phyloP scores from a whole-genome alignment of 2,888 invertebrate species.

The Hemaris fuciformis region DNA sequence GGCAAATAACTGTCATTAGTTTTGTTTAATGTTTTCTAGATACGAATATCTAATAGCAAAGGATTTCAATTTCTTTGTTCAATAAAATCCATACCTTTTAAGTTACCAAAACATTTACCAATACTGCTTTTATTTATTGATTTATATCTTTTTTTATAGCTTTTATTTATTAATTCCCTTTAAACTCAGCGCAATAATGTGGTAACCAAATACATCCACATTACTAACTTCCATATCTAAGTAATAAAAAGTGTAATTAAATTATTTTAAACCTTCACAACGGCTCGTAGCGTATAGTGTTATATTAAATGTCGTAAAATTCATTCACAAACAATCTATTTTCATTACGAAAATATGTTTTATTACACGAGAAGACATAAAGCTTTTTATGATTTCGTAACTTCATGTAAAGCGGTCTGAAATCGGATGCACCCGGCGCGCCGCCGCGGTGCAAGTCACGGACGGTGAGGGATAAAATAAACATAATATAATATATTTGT shows the following conservation, averaged over 20 bases:
- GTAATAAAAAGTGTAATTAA: background rate
- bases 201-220: no score
- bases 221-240: background rate
- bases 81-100: no score
- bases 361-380: conserved; percentile 6
- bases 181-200: no score
- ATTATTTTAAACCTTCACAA: background rate
- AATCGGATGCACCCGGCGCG: conserved; percentile 14
- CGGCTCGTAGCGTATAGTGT: background rate
- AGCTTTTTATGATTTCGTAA: conserved; percentile 13
- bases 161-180: no score
- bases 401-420: conserved; percentile 13
- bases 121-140: no score
- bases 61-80: no score
- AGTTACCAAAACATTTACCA: no score
- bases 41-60: no score
- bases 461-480: background rate
- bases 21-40: no score
- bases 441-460: background rate
- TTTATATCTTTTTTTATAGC: no score
- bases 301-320: conserved; percentile 3
- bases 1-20: no score
- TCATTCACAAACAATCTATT: conserved; percentile 10
- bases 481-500: background rate
- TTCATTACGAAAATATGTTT: conserved; percentile 7